phyloP scores from a whole-genome alignment of 2,797 vertebrate species.

The Taenioides sp. region DNA sequence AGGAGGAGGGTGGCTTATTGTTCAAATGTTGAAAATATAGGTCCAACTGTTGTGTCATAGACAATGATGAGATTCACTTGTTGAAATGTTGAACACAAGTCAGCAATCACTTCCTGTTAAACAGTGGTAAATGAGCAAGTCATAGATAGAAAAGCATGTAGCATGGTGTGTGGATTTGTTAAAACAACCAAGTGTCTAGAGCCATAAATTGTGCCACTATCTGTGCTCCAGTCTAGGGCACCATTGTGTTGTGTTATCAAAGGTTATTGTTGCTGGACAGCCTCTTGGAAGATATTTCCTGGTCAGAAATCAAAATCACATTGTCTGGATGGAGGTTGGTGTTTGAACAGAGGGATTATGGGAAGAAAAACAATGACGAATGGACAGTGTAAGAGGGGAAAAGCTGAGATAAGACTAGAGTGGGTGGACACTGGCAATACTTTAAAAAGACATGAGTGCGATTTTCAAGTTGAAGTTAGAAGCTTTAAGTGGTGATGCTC shows the following conservation, averaged over 20 bases:
- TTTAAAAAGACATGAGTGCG: slow-evolving; percentile 56
- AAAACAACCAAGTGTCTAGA: slow-evolving; percentile 37
- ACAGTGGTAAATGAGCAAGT: neutral
- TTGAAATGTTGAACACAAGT: too few species aligned
- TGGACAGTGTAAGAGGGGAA: slow-evolving; percentile 60
- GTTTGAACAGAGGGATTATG: slow-evolving; percentile 41
- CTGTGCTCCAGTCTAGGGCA: slow-evolving; percentile 58
- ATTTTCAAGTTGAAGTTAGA: slow-evolving; percentile 61
- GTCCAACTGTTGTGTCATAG: neutral
- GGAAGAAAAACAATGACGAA: slow-evolving; percentile 62
- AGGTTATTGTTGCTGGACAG: slow-evolving; percentile 68
- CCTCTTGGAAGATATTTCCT: slow-evolving; percentile 67
- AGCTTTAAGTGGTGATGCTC: slow-evolving; percentile 60
- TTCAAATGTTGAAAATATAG: neutral
- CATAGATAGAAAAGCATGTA: slow-evolving; percentile 2
- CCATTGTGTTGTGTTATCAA: slow-evolving; percentile 72
- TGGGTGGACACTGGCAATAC: slow-evolving; percentile 62
- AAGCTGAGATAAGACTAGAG: slow-evolving; percentile 62
- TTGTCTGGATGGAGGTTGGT: slow-evolving; percentile 17
- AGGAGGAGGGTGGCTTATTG: neutral
- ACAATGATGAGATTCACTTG: neutral
- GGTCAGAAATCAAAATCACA: slow-evolving; percentile 72
- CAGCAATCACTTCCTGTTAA: neutral
- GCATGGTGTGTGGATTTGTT: slow-evolving; percentile 5
- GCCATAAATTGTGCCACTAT: slow-evolving; percentile 69